These are phyloP conservation scores for Saccopteryx leptura DNA, from an alignment of 2,113 vertebrate genomes.

Conservation along the genomic window DNA sequence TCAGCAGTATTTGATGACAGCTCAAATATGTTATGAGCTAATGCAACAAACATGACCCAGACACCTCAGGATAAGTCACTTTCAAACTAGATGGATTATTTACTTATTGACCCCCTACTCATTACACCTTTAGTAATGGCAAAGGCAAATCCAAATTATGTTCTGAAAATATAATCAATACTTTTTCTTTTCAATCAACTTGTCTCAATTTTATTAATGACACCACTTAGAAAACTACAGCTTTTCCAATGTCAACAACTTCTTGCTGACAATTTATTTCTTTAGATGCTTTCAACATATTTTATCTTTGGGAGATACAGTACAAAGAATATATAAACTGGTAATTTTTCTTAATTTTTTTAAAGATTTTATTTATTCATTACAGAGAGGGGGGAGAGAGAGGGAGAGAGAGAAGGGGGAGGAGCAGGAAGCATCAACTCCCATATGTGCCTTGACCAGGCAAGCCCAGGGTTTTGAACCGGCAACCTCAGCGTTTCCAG, in stretches of 20 bases:
- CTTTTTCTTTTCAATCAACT: neutral
- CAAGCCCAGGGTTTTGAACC: too few species aligned
- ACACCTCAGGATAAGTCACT: neutral
- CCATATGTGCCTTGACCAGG: too few species aligned
- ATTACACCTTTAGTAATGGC: neutral
- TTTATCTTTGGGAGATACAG: neutral
- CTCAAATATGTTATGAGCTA: neutral
- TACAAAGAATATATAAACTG: neutral
- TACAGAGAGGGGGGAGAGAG: too few species aligned
- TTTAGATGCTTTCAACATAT: neutral
- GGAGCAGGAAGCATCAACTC: too few species aligned
- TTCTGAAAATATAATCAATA: neutral
- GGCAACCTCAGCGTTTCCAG: too few species aligned
- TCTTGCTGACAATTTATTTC: slow-evolving; percentile 2
- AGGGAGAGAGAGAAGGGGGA: too few species aligned
- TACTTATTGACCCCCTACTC: neutral
- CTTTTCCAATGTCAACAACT: neutral
- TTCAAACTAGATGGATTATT: neutral
- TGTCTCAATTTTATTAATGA: slow-evolving; percentile 42
- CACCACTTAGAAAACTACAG: neutral
- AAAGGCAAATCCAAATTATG: slow-evolving; percentile 45
- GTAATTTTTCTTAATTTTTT: neutral
- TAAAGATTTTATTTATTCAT: too few species aligned
- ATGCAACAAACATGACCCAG: too few species aligned
- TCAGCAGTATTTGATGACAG: neutral